Base-by-base conservation (phyloP, 2,797 vertebrate genomes). In the Nyctibius grandis region DNA sequence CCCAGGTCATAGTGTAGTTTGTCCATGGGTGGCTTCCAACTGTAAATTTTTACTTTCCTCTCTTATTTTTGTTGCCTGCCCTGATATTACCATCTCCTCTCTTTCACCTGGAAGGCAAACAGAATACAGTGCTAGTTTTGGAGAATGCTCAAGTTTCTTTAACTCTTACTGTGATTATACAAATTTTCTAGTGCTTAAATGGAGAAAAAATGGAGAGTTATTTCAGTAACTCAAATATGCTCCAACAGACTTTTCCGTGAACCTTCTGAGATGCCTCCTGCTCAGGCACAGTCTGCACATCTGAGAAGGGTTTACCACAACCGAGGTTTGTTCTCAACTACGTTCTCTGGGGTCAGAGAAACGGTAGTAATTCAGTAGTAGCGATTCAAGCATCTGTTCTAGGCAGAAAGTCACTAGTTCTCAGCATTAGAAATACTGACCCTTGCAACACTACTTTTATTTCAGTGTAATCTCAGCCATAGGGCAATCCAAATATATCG, bases 401-500 rank as follows among this genome's bases (percentile, higher is more conserved):
- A 60, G 88, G 60, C 91, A 77, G 91, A 64, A 83, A 89, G 68
- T 93, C 89, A 28, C 54, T 20, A 31, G 60, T 25, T 87, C 54
- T 60, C 77, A 38, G 72, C 68, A 31, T 53, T 72, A 89, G 84
- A 87, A 92, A 74, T 68, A n/a, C 0, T 92, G 91, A 92, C 91
- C 80, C 83, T 63, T 57, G 70, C 56, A 77, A 45, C 72, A 42
- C 51, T 77, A 14, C 80, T 89, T 91, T 48, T 47, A 23, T 89
- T 95, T 91, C 51, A 50, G 16, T 0, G 2, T 48, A 77, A 60
- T 86, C 80, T 91, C 94, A 93, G 83, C 36, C 77, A 64, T 38
- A 29, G 74, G 74, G 80, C 85, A 87, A 64, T 88, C 93, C 94
- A 95, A 93, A 89, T 90, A 85, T 93, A 94, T 80, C 36, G 1